Conservation (phyloP, 1,140 invertebrate species). For the Camponotus vicinus region DNA sequence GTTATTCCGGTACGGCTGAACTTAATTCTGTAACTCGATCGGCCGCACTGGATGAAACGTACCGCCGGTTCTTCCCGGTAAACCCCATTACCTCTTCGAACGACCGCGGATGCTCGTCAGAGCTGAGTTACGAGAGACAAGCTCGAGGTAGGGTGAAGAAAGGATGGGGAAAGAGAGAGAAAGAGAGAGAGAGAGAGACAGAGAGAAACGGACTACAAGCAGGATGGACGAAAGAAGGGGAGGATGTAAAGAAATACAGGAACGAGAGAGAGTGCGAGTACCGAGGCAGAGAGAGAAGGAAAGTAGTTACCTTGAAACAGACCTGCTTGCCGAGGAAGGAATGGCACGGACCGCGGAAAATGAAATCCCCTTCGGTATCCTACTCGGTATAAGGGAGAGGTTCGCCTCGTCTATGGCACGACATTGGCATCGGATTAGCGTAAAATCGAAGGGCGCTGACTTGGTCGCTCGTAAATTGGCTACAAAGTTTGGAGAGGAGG, state of each 20-base stretch:
- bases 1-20: slow-evolving; percentile 75
- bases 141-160: slow-evolving; percentile 16
- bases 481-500: slow-evolving; percentile 79
- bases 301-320: slow-evolving; percentile 69
- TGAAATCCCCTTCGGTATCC: slow-evolving; percentile 73
- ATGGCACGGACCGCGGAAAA: slow-evolving; percentile 68
- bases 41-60: slow-evolving; percentile 73
- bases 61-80: slow-evolving; percentile 68
- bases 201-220: slow-evolving; percentile 4
- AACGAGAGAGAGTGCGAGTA: slow-evolving; percentile 26
- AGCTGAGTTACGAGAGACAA: slow-evolving; percentile 68
- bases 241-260: slow-evolving; percentile 29
- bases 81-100: slow-evolving; percentile 75
- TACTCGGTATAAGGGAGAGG: slow-evolving; percentile 63
- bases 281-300: slow-evolving; percentile 39
- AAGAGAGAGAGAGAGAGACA: neutral
- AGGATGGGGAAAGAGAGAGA: neutral
- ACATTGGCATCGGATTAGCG: slow-evolving; percentile 80
- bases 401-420: slow-evolving; percentile 72
- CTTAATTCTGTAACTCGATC: slow-evolving; percentile 78
- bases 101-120: slow-evolving; percentile 74
- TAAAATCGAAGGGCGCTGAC: slow-evolving; percentile 81
- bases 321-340: slow-evolving; percentile 57
- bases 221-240: neutral
- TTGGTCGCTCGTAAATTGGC: slow-evolving; percentile 81